A percentile compares a stretch with the other conserved stretches of the same genome.
phyloP scores from a whole-genome alignment of 2,888 invertebrate species.

The Trilocha varians region DNA sequence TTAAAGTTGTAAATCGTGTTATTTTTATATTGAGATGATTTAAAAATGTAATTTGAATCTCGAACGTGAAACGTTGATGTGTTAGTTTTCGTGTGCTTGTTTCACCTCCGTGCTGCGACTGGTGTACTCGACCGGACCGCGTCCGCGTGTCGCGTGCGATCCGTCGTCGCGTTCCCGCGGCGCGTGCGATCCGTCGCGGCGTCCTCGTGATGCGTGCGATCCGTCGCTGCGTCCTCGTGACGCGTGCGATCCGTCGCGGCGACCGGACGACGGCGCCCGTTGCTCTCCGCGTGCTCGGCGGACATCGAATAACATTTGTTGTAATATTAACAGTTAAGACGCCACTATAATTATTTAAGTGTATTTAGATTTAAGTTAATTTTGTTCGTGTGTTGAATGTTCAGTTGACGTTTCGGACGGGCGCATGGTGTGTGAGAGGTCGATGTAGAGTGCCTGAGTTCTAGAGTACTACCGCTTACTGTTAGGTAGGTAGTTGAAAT shows the following conservation, averaged over 20 bases:
- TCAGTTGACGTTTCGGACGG: slow-evolving; percentile 66
- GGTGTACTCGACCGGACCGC: slow-evolving; percentile 1
- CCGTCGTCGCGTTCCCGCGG: slow-evolving; percentile 5
- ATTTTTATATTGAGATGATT: slow-evolving; percentile 61
- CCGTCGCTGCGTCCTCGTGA: too few species aligned
- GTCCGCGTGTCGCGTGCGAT: slow-evolving; percentile 13
- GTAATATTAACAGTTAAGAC: slow-evolving; percentile 68
- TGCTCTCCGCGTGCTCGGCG: slow-evolving; percentile 58
- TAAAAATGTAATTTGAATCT: slow-evolving; percentile 33
- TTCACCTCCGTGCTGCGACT: slow-evolving; percentile 22
- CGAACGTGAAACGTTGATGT: slow-evolving; percentile 29
- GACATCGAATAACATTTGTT: slow-evolving; percentile 71
- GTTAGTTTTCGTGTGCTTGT: slow-evolving; percentile 25
- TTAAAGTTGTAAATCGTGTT: slow-evolving; percentile 55
- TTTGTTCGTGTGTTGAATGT: slow-evolving; percentile 68
- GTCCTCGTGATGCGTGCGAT: slow-evolving; percentile 13
- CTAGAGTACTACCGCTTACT: slow-evolving; percentile 71
- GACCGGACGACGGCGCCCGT: too few species aligned
- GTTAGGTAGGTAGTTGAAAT: slow-evolving; percentile 74
- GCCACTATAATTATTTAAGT: slow-evolving; percentile 68
- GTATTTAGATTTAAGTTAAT: slow-evolving; percentile 69
- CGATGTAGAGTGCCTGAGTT: slow-evolving; percentile 69
- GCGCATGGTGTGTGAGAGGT: slow-evolving; percentile 67
- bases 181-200: too few species aligned
- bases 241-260: slow-evolving; percentile 49